Percentiles rank a stretch among this genome's conserved stretches.
These are phyloP conservation scores for Argopecten irradians DNA, from an alignment of 1,140 invertebrate species.

Conservation along the genomic window DNA sequence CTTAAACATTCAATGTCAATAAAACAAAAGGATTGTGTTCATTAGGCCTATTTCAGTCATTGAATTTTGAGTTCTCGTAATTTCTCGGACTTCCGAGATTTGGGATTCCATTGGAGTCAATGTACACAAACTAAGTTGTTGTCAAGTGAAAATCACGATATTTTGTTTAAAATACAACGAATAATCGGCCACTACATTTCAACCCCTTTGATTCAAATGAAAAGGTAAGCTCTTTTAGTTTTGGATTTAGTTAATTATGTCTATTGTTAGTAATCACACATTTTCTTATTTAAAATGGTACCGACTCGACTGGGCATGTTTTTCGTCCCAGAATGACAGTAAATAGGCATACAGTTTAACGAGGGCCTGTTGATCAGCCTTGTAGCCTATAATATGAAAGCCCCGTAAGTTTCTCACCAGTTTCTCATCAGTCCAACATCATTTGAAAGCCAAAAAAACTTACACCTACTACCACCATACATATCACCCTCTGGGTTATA, in stretches of 20 bases:
- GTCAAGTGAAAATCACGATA: constrained; percentile 44
- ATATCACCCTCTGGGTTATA: too few relatives aligned
- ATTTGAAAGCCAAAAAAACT: too few relatives aligned
- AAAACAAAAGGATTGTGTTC: too few relatives aligned
- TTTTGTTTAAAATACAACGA: not conserved
- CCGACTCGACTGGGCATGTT: not conserved
- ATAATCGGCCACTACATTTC: not conserved
- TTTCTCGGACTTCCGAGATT: constrained; percentile 24
- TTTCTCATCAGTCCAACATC: too few relatives aligned
- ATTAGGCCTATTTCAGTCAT: constrained; percentile 53
- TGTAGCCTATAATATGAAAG: too few relatives aligned
- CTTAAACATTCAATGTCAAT: too few relatives aligned
- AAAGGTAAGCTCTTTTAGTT: not conserved
- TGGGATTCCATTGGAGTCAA: constrained; percentile 43
- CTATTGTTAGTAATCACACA: not conserved
- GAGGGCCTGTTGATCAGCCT: too few relatives aligned
- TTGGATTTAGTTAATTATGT: not conserved
- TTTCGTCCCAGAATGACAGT: not conserved
- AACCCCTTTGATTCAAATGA: not conserved
- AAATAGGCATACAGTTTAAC: too few relatives aligned
- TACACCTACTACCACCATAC: too few relatives aligned
- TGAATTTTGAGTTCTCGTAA: not conserved
- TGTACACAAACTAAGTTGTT: constrained; percentile 57
- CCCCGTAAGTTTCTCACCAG: too few relatives aligned
- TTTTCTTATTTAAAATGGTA: not conserved